Evolutionary conservation across 1,140 invertebrate genomes (phyloP).

Genomic region (Neotoxoptera formosana): DNA sequence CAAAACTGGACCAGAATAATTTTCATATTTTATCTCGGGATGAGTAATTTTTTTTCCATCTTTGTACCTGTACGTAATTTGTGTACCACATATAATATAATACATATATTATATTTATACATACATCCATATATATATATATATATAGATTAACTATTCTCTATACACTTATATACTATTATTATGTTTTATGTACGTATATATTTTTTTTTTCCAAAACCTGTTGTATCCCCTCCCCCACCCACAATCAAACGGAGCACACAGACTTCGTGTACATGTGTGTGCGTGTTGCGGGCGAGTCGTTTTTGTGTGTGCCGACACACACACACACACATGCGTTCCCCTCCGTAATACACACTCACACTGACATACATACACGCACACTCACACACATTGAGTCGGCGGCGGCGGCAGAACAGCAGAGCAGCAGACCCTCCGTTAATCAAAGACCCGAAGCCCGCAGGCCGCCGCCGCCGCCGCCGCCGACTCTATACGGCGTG

Average conservation of each 20-base stretch:
- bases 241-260: not conserved
- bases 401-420: not conserved
- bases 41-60: not conserved
- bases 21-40: slow-evolving; percentile 43
- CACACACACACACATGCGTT: slow-evolving; percentile 8
- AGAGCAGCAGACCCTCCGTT: slow-evolving; percentile 44
- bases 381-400: not conserved
- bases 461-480: not conserved
- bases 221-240: slow-evolving; percentile 29
- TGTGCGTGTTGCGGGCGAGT: not conserved
- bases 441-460: slow-evolving; percentile 54
- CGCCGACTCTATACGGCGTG: not conserved
- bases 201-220: slow-evolving; percentile 46
- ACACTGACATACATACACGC: not conserved
- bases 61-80: not conserved
- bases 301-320: slow-evolving; percentile 33
- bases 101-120: not conserved
- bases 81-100: not conserved
- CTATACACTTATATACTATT: too few relatives aligned
- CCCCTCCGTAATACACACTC: not conserved
- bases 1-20: slow-evolving; percentile 40
- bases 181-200: not conserved
- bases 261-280: not conserved
- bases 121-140: slow-evolving; percentile 24
- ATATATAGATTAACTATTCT: not conserved